Evolutionary conservation across 1,140 invertebrate species (phyloP), one percentile per base, ranked within the genome.

Genomic region (Zaprionus gabonicus): DNA sequence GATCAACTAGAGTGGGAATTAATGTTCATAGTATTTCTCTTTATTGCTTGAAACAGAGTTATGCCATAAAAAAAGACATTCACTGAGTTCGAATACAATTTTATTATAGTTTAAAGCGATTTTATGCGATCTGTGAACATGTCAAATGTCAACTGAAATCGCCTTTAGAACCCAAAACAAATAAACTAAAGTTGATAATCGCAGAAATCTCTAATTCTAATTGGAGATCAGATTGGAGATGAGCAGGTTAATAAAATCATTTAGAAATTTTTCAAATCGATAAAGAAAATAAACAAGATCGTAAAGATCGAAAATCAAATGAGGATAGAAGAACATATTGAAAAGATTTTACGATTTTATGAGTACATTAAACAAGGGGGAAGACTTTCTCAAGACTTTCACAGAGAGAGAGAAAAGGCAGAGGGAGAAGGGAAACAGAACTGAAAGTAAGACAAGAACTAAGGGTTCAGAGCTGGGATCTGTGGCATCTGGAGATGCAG

Each of bases 341-440:
- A 80, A 68, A 63, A 88, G 44, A 78, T 78, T 88, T 71, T 55
- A 66, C 34, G 78, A 72, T 81, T 90, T 88, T 90, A 88, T 78
- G 78, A 69, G 62, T 64, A 23, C 56, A 23, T 23, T 23, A 23
- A 23, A 56, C 53, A 72, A 65, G 60, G 71, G 75, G 75, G 66
- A 79, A 88, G 84, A 79, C 85, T 88, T 88, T 90, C 81, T 57
- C 70, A 76, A 90, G 74, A 74, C 81, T 90, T 88, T 84, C 81
- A 75, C 78, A 88, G 88, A 88, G 68, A 78, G 80, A 20, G 20
- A 23, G 31, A 55, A 38, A 60, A 12, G 20, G 27, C 27, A 36
- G 23, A 55, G 28, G 51, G 46, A 53, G 31, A 17, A 56, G 31
- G 41, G 58, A 60, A 59, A 34, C 27, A 25, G 51, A 51, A 59